These are phyloP conservation scores for Alauda arvensis DNA, from an alignment of 2,797 vertebrate species.

Conservation along the genomic window DNA sequence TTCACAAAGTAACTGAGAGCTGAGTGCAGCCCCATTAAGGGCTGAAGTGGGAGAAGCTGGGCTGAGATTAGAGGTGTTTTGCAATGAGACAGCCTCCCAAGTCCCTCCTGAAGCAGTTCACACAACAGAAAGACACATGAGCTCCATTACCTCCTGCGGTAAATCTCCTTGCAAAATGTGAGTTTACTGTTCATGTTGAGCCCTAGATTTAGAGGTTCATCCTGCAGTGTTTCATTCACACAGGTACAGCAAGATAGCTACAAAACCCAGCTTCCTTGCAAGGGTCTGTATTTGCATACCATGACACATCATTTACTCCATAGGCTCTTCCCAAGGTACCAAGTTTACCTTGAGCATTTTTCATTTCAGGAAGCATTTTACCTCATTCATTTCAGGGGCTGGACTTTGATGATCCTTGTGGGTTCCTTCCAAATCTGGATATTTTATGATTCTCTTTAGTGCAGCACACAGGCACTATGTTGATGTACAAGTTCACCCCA, in stretches of 20 bases:
- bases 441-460: not conserved
- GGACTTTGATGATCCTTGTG: not conserved
- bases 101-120: accelerated
- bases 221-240: not conserved
- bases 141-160: not conserved
- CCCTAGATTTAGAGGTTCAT: not conserved
- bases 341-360: not conserved
- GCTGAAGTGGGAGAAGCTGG: not conserved
- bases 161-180: not conserved
- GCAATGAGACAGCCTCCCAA: not conserved
- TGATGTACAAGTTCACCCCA: not conserved
- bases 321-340: not conserved
- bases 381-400: not conserved
- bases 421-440: not conserved
- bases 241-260: not conserved
- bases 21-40: not conserved
- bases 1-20: not conserved
- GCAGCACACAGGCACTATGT: not conserved
- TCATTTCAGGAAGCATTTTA: not conserved
- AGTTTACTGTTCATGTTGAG: not conserved
- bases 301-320: not conserved
- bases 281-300: not conserved
- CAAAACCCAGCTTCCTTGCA: not conserved
- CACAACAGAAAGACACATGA: not conserved
- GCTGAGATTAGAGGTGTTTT: not conserved